These are phyloP conservation scores for Eriosoma lanigerum DNA, from an alignment of 1,140 invertebrate species.

Conservation along the genomic window DNA sequence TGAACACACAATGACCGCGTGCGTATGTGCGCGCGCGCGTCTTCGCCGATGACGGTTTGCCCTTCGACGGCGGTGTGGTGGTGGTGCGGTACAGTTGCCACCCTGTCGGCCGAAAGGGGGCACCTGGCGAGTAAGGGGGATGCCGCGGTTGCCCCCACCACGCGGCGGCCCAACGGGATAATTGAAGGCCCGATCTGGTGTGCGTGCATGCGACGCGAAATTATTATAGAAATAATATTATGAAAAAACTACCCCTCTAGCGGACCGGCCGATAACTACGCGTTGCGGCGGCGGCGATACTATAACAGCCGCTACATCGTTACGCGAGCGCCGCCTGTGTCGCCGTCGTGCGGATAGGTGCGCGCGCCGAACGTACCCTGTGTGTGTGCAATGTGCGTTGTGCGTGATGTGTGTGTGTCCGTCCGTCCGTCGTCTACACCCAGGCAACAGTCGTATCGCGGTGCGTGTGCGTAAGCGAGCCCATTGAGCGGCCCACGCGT, in stretches of 20 bases:
- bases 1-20: background rate
- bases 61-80: background rate
- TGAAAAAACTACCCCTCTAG: conserved; percentile 46
- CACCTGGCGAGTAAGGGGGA: conserved; percentile 34
- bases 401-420: conserved; percentile 18
- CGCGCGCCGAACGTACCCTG: conserved; percentile 43
- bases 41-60: background rate
- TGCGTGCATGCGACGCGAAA: background rate
- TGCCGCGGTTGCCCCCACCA: background rate
- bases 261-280: conserved; percentile 47
- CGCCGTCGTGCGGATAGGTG: background rate
- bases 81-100: conserved; percentile 1
- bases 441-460: conserved; percentile 49
- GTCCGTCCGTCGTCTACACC: conserved; percentile 29
- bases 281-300: background rate
- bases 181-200: background rate
- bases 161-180: background rate
- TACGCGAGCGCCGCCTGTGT: background rate
- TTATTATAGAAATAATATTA: background rate
- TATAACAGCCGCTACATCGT: background rate
- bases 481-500: conserved; percentile 29
- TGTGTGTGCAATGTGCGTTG: conserved; percentile 42
- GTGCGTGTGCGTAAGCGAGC: conserved; percentile 46
- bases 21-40: conserved; percentile 14
- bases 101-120: background rate